phyloP scores from a whole-genome alignment of 1,140 invertebrate species.

The Brachionus plicatilis region DNA sequence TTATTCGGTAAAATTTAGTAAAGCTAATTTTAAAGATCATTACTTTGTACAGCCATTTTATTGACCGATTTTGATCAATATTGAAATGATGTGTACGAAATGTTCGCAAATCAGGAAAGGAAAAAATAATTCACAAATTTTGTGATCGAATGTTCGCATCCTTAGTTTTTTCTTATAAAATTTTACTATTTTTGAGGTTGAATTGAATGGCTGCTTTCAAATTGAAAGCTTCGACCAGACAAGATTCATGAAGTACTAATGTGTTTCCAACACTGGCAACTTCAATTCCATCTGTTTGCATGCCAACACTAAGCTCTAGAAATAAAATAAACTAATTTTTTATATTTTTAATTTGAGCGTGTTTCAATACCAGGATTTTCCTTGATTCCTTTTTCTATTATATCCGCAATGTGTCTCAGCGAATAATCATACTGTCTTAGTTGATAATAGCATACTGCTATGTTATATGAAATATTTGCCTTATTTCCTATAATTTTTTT shows the following conservation, averaged over 20 bases:
- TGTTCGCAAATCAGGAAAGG: no score
- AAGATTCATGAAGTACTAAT: slow-evolving; percentile 86
- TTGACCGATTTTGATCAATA: no score
- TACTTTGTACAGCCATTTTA: no score
- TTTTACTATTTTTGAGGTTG: slow-evolving; percentile 49
- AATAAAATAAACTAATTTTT: background rate
- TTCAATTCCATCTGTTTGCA: slow-evolving; percentile 95
- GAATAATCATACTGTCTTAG: slow-evolving; percentile 86
- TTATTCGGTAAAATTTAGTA: no score
- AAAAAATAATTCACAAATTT: background rate
- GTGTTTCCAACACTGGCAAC: slow-evolving; percentile 87
- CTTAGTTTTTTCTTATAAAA: background rate
- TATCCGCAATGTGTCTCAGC: slow-evolving; percentile 72
- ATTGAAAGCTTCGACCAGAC: slow-evolving; percentile 95
- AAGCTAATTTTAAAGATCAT: no score
- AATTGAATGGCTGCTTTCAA: slow-evolving; percentile 97
- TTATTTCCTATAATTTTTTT: slow-evolving; percentile 80
- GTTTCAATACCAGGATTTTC: slow-evolving; percentile 71
- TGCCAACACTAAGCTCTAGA: slow-evolving; percentile 84
- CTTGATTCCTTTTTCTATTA: slow-evolving; percentile 88
- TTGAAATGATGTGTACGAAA: no score
- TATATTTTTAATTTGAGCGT: background rate
- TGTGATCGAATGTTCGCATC: slow-evolving; percentile 70
- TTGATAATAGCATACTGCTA: slow-evolving; percentile 88
- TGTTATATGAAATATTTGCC: slow-evolving; percentile 86